Percentiles rank a stretch among this genome's conserved stretches.
Conservation (phyloP, 2,888 invertebrate genomes). For the Drosophila lutescens region DNA sequence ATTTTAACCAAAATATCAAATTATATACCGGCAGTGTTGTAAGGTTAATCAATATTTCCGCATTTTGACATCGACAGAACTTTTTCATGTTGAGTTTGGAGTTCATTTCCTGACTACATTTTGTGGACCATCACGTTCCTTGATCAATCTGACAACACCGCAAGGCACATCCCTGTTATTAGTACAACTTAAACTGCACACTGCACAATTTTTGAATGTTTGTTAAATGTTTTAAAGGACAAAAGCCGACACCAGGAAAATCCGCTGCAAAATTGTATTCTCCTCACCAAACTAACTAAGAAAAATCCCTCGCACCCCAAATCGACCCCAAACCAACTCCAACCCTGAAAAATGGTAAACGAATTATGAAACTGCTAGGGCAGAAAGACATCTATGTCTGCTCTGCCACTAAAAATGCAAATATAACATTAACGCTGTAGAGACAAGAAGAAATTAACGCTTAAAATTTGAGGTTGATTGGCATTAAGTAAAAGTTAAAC, state of each 20-base stretch:
- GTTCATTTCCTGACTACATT: background rate
- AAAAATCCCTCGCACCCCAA: slow-evolving; percentile 8
- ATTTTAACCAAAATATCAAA: slow-evolving; percentile 43
- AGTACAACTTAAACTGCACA: slow-evolving; percentile 81
- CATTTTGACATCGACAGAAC: background rate
- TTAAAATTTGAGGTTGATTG: slow-evolving; percentile 82
- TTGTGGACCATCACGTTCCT: background rate
- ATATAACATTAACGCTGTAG: slow-evolving; percentile 62
- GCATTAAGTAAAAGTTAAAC: slow-evolving; percentile 80
- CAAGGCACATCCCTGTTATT: slow-evolving; percentile 58
- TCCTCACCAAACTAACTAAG: slow-evolving; percentile 52
- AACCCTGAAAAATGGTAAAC: slow-evolving; percentile 71
- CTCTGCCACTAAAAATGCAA: slow-evolving; percentile 65
- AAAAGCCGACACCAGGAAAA: slow-evolving; percentile 44
- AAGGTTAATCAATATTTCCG: background rate
- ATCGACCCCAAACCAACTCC: slow-evolving; percentile 15
- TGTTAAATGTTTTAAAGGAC: slow-evolving; percentile 70
- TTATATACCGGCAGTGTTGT: slow-evolving; percentile 13
- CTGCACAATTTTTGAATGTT: slow-evolving; percentile 80
- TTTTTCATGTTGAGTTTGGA: background rate
- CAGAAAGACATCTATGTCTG: slow-evolving; percentile 54
- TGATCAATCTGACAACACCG: slow-evolving; percentile 12
- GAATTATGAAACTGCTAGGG: slow-evolving; percentile 70
- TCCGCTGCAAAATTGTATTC: slow-evolving; percentile 77
- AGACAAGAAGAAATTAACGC: slow-evolving; percentile 68